Evolutionary conservation across 92 coral and sea anemone genomes (phyloP), one percentile per base, ranked within the genome.

Genomic region (Pocillopora grandis): DNA sequence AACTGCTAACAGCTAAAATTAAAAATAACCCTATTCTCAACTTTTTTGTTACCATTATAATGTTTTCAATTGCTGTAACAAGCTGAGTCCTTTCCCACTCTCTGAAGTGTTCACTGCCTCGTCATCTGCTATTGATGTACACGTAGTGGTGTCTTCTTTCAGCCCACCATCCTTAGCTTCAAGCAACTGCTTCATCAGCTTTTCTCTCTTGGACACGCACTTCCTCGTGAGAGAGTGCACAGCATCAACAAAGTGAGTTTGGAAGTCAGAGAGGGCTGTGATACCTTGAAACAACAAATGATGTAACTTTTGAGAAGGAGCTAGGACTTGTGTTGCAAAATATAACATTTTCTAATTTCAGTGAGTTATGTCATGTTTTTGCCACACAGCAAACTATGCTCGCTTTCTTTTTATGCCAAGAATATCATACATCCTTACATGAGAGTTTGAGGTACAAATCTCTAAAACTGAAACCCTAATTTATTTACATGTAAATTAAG

Each of bases 221-320:
- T 73, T 76, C 70, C 81, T 85, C 37, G 87, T 91, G 57, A 91
- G 15, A 10, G 64, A 23, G 58, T 85, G 77, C 65, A 91, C 71
- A 2, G 87, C 76, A 52, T 85, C 86, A 13, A 88, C 23, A 66
- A 91, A 91, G 36, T 91, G 88, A 58, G 90, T 72, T 17, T 88
- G 86, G 63, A 84, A 91, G 74, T 88, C 87, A 48, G 94, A 91
- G 31, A 91, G 89, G 19, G 88, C 88, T 49, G 81, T 48, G 70
- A 65, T 49, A 55, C 90, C 88, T 90, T 76, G 7, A 75, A 42
- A 71, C 52, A 42, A 42, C 52, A 42, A 42, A 42, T 42, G 8
- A 42, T 42, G 52, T 42, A 0, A 42, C 52, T 42, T 42, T 42
- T 42, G 4, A 42, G 52, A 42, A 42, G 52, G 52, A 42, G 5